Conservation (phyloP, 2,888 invertebrate genomes). For the Julus scandinavius region DNA sequence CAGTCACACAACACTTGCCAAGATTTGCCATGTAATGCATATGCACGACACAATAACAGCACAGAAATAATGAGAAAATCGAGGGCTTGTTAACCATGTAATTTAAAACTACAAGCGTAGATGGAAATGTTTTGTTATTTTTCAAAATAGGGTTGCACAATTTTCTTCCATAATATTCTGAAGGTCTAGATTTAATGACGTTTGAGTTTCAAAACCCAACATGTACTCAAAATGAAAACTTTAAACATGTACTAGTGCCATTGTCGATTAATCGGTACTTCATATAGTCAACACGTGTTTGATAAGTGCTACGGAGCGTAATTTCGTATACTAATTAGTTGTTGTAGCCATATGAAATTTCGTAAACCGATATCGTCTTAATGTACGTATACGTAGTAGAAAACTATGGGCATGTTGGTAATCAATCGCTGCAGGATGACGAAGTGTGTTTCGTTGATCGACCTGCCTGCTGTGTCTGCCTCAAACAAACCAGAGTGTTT, state of each 20-base stretch:
- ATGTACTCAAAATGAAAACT: background rate
- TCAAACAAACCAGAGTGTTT: background rate
- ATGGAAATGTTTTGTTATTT: background rate
- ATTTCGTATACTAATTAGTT: no score
- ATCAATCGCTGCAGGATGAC: background rate
- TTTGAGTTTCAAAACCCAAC: background rate
- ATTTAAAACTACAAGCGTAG: background rate
- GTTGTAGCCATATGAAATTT: background rate
- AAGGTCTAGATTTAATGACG: background rate
- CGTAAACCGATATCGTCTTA: background rate
- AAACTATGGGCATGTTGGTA: background rate
- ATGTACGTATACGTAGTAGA: background rate
- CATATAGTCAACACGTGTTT: background rate
- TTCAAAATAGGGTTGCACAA: background rate
- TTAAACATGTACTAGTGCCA: background rate
- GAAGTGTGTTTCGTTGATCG: background rate
- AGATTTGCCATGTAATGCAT: no score
- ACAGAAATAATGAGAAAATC: background rate
- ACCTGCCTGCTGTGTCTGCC: background rate
- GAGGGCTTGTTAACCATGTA: background rate
- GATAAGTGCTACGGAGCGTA: background rate
- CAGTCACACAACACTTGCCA: no score
- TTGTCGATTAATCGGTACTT: background rate
- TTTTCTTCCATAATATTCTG: background rate
- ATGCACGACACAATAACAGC: background rate